phyloP scores from a whole-genome alignment of 2,113 vertebrate species.

The Crotalus tigris region DNA sequence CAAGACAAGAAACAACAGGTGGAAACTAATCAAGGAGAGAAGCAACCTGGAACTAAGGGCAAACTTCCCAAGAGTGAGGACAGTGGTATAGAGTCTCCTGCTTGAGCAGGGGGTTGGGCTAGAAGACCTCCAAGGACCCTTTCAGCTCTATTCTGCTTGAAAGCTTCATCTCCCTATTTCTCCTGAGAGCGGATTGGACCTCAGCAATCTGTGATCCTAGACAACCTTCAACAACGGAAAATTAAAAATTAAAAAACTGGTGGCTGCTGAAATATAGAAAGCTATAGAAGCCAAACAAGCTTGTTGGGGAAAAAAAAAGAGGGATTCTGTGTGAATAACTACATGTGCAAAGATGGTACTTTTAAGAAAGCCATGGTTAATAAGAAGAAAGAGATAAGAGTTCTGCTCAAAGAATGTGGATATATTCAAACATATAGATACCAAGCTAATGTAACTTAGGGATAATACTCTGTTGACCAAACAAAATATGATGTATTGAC shows the following conservation, averaged over 20 bases:
- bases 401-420: too few species aligned
- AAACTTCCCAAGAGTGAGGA: too few species aligned
- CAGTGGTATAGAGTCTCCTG: too few species aligned
- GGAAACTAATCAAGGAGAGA: too few species aligned
- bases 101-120: too few species aligned
- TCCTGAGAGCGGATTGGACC: background rate
- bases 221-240: background rate
- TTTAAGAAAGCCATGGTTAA: background rate
- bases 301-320: background rate
- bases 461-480: conserved; percentile 3
- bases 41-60: too few species aligned
- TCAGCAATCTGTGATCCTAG: background rate
- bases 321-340: background rate
- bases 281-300: background rate
- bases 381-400: background rate
- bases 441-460: background rate
- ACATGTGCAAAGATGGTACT: background rate
- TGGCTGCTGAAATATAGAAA: background rate
- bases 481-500: conserved; percentile 6
- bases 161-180: background rate
- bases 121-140: too few species aligned
- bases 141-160: too few species aligned
- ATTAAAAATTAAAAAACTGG: background rate
- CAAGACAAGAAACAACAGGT: too few species aligned
- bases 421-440: background rate